Base-by-base conservation (phyloP, 1,140 invertebrate species). In the Hylaeus anthracinus region DNA sequence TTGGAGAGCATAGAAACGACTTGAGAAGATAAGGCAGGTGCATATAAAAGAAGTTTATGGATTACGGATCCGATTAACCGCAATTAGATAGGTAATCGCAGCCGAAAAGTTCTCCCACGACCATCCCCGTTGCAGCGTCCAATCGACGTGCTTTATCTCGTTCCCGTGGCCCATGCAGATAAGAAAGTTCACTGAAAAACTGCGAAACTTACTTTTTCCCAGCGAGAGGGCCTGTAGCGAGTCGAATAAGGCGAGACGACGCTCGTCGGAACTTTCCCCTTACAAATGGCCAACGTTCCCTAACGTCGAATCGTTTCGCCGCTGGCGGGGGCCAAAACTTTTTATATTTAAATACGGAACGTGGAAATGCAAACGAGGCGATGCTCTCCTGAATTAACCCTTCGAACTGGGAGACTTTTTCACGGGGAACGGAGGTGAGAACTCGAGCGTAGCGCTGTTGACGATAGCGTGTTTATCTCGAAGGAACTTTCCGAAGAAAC, bases 181-280 rank as follows among this genome's bases (percentile, higher is more conserved):
- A 81, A 77, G 79, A 81, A 81, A 81, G 66, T 81, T 81, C 43
- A 41, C 43, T 76, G 79, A 81, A 77, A 81, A 81, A 81, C 73
- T 71, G 73, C 51, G 51, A 56, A 81, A 81, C 79, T 81, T 81
- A 39, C 48, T 63, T 69, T 70, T 66, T 41, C 72, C 26, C 55
- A 58, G 37, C 55, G 51, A 55, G 45, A 26, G 26, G 4, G 41
- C n/a, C 45, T 53, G 73, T 55, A 61, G 51, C 65, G 45, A 74
- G 64, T 69, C 56, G 65, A 81, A 81, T 48, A 70, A 76, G 65
- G 26, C 56, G 37, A 48, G 55, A 26, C 26, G 15, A 65, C 71
- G 70, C 14, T 73, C 61, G 15, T n/a, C 12, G 3, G 56, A 77
- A 77, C 66, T 77, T 77, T 61, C 56, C 14, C 70, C 70, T 77